Evolutionary conservation across 2,113 vertebrate genomes (phyloP).

Genomic region (Phaetusa simplex): DNA sequence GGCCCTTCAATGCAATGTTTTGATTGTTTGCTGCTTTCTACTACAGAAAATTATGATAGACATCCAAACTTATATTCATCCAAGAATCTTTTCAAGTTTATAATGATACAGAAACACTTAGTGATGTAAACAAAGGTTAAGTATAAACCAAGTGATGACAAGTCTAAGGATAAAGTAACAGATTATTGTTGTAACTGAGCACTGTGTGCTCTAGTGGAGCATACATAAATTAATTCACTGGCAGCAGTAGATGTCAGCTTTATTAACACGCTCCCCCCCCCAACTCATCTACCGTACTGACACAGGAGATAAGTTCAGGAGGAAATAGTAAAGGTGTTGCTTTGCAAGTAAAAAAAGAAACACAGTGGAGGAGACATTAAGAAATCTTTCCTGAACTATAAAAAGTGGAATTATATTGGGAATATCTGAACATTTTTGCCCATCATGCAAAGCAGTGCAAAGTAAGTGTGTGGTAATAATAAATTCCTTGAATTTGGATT

Average conservation of each 20-base stretch:
- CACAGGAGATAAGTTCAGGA: background rate
- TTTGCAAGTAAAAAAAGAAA: background rate
- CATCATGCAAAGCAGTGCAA: background rate
- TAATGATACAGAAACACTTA: background rate
- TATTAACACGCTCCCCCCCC: rapidly evolving
- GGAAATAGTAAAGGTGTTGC: background rate
- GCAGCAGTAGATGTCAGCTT: background rate
- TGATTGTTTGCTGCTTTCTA: background rate
- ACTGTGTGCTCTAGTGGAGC: background rate
- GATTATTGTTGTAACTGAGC: background rate
- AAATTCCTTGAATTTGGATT: background rate
- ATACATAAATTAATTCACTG: background rate
- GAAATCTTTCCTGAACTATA: background rate
- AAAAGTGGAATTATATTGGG: background rate
- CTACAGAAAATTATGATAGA: background rate
- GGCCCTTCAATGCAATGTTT: background rate
- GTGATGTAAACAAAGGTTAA: background rate
- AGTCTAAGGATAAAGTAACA: background rate
- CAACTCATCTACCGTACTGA: background rate
- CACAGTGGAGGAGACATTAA: background rate
- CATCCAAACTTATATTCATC: background rate
- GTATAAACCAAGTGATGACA: background rate
- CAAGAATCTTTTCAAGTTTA: background rate
- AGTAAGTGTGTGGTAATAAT: background rate
- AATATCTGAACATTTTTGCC: background rate